Percentiles rank a stretch among this genome's conserved stretches.
Evolutionary conservation across 1,140 invertebrate species (phyloP).

Genomic region (Artemia franciscana): DNA sequence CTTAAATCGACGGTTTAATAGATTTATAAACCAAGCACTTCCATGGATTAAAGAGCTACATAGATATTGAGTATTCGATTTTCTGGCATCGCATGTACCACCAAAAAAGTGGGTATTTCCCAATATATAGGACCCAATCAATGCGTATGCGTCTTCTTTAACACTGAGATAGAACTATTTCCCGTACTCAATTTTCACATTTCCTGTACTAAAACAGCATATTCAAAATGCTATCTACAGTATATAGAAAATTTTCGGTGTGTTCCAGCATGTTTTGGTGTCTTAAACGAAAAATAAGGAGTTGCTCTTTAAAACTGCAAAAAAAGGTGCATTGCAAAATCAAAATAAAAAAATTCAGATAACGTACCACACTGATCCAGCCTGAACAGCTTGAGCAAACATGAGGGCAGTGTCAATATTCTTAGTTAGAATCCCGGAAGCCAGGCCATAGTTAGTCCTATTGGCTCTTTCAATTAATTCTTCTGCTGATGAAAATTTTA

Average conservation of each 20-base stretch:
- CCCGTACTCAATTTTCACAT: no score
- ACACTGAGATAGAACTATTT: no score
- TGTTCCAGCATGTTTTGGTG: background rate
- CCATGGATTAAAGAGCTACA: no score
- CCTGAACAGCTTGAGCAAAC: conserved; percentile 21
- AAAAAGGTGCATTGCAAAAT: background rate
- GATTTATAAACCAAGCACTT: no score
- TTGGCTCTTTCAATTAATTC: conserved; percentile 75
- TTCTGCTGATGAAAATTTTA: conserved; percentile 67
- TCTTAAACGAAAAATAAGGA: conserved; percentile 1
- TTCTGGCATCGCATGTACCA: no score
- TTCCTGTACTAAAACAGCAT: no score
- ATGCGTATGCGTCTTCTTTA: no score
- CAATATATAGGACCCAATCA: no score
- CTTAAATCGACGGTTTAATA: no score
- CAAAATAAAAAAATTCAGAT: background rate
- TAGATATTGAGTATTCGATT: no score
- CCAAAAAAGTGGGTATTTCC: no score
- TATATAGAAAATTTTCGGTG: background rate
- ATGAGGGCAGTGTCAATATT: conserved; percentile 23
- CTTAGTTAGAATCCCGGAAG: conserved; percentile 28
- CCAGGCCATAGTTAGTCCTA: conserved; percentile 54
- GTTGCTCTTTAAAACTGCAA: conserved; percentile 15
- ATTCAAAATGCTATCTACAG: no score
- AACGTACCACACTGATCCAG: conserved; percentile 27